phyloP scores from a whole-genome alignment of 2,113 vertebrate species.

The Pollimyrus isidori region DNA sequence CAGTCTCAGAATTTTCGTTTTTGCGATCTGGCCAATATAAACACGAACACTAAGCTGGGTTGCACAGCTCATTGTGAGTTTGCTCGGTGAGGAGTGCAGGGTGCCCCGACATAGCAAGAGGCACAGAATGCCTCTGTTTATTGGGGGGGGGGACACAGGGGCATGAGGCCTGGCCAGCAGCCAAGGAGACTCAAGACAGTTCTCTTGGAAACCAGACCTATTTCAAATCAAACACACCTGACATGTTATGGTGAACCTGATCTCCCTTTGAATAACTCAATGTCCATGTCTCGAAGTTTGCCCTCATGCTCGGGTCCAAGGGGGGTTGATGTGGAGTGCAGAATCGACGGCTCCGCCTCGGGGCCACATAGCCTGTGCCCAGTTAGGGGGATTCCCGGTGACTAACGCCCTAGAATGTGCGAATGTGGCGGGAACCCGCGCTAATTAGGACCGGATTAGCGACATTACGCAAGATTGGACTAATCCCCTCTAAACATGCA shows the following conservation, averaged over 20 bases:
- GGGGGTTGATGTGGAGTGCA: not conserved
- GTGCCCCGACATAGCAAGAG: not conserved
- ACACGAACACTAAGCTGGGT: constrained; percentile 18
- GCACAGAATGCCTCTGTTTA: constrained; percentile 1
- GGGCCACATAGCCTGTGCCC: not conserved
- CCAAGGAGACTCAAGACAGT: not conserved
- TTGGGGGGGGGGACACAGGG: not conserved
- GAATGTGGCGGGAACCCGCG: constrained; percentile 42
- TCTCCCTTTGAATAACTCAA: not conserved
- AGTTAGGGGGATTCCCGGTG: not conserved
- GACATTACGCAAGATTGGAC: constrained; percentile 48
- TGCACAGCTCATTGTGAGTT: not conserved
- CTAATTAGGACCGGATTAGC: constrained; percentile 58
- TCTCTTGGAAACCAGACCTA: not conserved
- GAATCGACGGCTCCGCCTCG: not conserved
- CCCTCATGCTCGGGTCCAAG: not conserved
- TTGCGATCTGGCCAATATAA: constrained; percentile 44
- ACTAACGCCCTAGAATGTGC: not conserved
- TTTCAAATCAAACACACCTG: constrained; percentile 1
- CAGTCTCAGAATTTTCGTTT: constrained; percentile 22
- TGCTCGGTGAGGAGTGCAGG: not conserved
- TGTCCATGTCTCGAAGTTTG: not conserved
- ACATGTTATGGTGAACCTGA: not conserved
- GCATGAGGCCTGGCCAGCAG: not conserved
- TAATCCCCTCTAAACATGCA: constrained; percentile 45